These are phyloP conservation scores for Pristionchus mayeri DNA, from an alignment of 2,888 invertebrate species.

Conservation along the genomic window DNA sequence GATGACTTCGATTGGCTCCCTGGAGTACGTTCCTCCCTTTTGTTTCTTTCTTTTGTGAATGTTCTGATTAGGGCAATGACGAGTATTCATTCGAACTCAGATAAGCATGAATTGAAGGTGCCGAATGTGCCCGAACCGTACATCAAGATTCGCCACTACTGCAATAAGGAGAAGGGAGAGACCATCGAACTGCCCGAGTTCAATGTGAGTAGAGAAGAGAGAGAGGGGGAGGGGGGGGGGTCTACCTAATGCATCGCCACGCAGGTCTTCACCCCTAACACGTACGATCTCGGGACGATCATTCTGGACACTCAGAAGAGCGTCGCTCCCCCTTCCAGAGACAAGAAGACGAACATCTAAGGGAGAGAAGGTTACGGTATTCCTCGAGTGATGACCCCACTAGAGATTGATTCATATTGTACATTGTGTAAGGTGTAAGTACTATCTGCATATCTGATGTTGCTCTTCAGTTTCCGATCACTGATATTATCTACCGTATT, in stretches of 20 bases:
- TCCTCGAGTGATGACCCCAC: neutral
- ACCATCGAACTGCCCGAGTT: constrained; percentile 67
- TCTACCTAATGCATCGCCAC: constrained; percentile 17
- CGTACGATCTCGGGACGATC: constrained; percentile 70
- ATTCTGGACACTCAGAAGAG: constrained; percentile 60
- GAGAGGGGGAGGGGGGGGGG: neutral
- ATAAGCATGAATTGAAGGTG: neutral
- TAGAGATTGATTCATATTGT: constrained; percentile 38
- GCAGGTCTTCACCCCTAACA: constrained; percentile 67
- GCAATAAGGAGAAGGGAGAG: constrained; percentile 72
- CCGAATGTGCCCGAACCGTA: constrained; percentile 67
- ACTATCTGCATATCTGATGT: neutral
- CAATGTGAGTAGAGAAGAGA: constrained; percentile 44
- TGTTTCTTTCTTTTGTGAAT: neutral
- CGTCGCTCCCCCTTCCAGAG: constrained; percentile 21
- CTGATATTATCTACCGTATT: neutral
- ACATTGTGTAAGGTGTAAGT: constrained; percentile 22
- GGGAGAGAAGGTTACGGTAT: neutral
- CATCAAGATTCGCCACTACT: constrained; percentile 73
- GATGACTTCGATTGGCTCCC: constrained; percentile 75
- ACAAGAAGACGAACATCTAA: constrained; percentile 48
- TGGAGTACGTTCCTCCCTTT: constrained; percentile 61
- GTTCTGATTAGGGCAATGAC: neutral
- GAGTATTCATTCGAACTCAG: too few species aligned
- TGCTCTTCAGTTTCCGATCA: neutral